phyloP scores from a whole-genome alignment of 2,888 invertebrate species.

The Torymus aiolomorphi region DNA sequence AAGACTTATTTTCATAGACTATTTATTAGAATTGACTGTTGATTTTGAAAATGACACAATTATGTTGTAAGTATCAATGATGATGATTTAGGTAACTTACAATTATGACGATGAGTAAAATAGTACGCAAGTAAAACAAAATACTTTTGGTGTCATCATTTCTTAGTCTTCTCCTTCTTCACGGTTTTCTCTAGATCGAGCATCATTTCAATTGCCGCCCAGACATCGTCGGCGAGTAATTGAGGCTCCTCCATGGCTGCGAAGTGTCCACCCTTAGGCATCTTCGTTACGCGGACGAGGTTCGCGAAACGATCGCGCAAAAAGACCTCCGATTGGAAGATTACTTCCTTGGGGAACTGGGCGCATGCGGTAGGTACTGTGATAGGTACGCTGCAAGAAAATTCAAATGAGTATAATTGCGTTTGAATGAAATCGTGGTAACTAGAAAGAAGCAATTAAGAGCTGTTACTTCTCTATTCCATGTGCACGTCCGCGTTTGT shows the following conservation, averaged over 20 bases:
- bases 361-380: constrained; percentile 69
- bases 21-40: too few species aligned
- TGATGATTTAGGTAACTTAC: too few species aligned
- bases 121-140: too few species aligned
- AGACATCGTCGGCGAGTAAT: constrained; percentile 70
- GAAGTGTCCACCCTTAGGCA: constrained; percentile 72
- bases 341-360: constrained; percentile 70
- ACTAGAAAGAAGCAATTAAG: not conserved
- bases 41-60: too few species aligned
- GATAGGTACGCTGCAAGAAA: constrained; percentile 61
- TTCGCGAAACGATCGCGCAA: constrained; percentile 68
- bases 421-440: too few species aligned
- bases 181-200: constrained; percentile 13
- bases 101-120: too few species aligned
- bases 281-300: constrained; percentile 67
- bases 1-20: too few species aligned
- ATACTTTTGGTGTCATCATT: not conserved
- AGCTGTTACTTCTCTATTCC: constrained; percentile 41
- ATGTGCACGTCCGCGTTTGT: not conserved
- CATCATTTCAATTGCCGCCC: constrained; percentile 61
- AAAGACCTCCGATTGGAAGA: constrained; percentile 62
- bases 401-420: too few species aligned
- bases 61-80: too few species aligned
- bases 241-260: constrained; percentile 71
- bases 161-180: not conserved